Evolutionary conservation across 2,113 vertebrate genomes (phyloP).

Genomic region (Nothocercus nigrocapillus): DNA sequence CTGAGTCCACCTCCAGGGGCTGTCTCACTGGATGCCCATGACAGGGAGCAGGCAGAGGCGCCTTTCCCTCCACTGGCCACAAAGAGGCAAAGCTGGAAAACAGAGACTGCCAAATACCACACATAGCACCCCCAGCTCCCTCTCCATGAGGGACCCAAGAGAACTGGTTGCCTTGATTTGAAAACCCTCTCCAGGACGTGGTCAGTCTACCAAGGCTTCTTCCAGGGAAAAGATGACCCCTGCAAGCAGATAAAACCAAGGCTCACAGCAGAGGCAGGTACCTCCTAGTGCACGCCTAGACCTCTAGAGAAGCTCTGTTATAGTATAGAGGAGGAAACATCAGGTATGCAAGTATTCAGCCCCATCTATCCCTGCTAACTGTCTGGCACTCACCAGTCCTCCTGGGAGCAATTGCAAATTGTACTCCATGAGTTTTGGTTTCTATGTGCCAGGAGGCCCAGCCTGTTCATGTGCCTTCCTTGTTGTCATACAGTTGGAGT

Average conservation of each 20-base stretch:
- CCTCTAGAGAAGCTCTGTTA: neutral
- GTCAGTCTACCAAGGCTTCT: neutral
- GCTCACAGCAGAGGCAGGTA: neutral
- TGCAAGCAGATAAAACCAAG: neutral
- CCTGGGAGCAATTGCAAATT: constrained; percentile 8
- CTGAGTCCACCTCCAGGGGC: neutral
- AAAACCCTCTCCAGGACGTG: neutral
- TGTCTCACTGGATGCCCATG: neutral
- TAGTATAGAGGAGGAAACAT: neutral
- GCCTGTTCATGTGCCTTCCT: neutral
- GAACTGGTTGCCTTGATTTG: neutral
- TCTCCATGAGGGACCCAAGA: neutral
- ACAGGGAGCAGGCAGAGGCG: neutral
- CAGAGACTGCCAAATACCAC: neutral
- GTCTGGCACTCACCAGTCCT: constrained; percentile 11
- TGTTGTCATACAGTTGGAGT: constrained; percentile 22
- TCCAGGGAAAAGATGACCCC: neutral
- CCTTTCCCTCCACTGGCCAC: neutral
- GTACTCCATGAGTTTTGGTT: neutral
- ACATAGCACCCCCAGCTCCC: neutral
- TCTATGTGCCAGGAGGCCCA: constrained; percentile 1
- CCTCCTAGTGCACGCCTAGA: neutral
- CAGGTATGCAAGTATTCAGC: neutral
- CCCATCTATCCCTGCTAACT: neutral
- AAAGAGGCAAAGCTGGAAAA: constrained; percentile 16